Evolutionary conservation across 64 coral and sea anemone genomes (phyloP), one percentile per base, ranked within the genome.

Genomic region (Trachythela sp.): DNA sequence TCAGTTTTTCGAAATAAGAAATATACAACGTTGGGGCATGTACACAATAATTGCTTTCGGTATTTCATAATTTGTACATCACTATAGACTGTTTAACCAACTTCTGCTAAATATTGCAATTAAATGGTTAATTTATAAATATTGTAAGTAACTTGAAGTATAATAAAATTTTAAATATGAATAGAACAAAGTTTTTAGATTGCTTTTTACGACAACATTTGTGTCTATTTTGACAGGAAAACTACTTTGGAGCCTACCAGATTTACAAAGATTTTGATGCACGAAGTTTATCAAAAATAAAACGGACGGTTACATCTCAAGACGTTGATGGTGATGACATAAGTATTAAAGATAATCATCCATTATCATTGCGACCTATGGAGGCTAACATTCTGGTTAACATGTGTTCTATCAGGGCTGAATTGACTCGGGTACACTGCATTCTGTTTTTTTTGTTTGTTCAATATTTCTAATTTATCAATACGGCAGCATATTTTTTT

Each of bases 231-330:
- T 83, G 88, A 40, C 84, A 99, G 96, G 96, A 99, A 64, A 99
- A 99, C 42, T 99, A 99, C 85, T 99, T 99, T 90, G 96, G 96
- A 1, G 86, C 92, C 2, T 84, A 99, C 33, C 96, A 99, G 83
- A 85, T 87, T 13, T 99, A 93, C 68, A 86, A 93, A 37, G 96
- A 99, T 52, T 87, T 94, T 54, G 93, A 88, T 33, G 49, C 90
- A 2, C 91, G 88, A 34, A 94, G 43, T 48, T 36, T 85, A 72
- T 64, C 59, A 5, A 83, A 56, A 75, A 92, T 48, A 86, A 83
- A 38, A 22, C 54, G 39, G 27, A 48, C 41, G 35, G 48, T 9
- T 31, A 84, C 18, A 49, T 86, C 80, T 24, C 70, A 20, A 86
- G 70, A 56, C 22, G 38, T 3, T 40, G 72, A 31, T 0, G 49